Conservation (phyloP, 2,888 invertebrate genomes). For the Andrena trimmerana region DNA sequence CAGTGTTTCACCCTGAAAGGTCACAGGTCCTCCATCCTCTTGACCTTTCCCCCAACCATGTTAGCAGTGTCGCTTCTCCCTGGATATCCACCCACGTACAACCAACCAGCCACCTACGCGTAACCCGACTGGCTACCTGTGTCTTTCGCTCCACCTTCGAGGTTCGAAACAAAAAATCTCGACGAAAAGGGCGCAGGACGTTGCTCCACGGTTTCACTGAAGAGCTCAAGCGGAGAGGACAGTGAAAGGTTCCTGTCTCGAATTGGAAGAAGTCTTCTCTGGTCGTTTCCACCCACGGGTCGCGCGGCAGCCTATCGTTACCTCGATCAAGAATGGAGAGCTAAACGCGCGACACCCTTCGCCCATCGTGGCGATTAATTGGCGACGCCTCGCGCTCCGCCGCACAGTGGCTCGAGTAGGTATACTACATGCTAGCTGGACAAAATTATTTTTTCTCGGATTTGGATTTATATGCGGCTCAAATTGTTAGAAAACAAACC, state of each 20-base stretch:
- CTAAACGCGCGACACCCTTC: not conserved
- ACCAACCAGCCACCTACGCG: slow-evolving; percentile 36
- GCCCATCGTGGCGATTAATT: not conserved
- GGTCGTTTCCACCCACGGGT: not conserved
- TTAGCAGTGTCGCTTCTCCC: slow-evolving; percentile 22
- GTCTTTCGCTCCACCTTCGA: not conserved
- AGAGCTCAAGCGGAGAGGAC: not conserved
- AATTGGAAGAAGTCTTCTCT: not conserved
- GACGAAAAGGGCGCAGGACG: not conserved
- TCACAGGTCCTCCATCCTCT: slow-evolving; percentile 52
- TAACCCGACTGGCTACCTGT: slow-evolving; percentile 17
- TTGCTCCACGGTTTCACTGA: not conserved
- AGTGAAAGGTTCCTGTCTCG: not conserved
- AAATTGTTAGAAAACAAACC: too few species aligned
- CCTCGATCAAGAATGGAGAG: not conserved
- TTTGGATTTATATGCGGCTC: too few species aligned
- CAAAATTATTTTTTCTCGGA: too few species aligned
- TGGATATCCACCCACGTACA: slow-evolving; percentile 48
- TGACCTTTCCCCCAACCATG: slow-evolving; percentile 56
- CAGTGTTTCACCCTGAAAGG: slow-evolving; percentile 54
- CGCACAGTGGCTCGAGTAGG: too few species aligned
- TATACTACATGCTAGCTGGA: too few species aligned
- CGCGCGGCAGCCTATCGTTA: not conserved
- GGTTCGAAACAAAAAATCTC: not conserved
- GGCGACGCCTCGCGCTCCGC: not conserved